phyloP scores from a whole-genome alignment of 2,797 vertebrate species.

The Pampus argenteus region DNA sequence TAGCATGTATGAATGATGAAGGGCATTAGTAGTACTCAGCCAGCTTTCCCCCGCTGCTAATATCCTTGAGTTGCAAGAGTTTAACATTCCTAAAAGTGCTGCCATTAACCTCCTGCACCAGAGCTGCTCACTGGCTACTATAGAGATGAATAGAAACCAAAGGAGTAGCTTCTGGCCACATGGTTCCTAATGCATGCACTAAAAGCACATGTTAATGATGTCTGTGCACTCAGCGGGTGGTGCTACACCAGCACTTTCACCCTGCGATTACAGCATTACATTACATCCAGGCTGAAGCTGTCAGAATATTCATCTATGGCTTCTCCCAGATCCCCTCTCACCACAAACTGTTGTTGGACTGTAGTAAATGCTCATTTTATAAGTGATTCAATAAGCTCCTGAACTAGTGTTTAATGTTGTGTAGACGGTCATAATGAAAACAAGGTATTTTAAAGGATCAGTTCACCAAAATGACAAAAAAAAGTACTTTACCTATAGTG shows the following conservation, averaged over 20 bases:
- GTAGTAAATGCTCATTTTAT: background rate
- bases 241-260: background rate
- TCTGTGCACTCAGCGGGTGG: background rate
- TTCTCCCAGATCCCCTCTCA: background rate
- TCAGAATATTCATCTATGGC: background rate
- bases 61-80: slow-evolving; percentile 50
- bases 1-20: slow-evolving; percentile 48
- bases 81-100: slow-evolving; percentile 70
- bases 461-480: background rate
- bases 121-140: slow-evolving; percentile 13
- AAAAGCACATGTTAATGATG: slow-evolving; percentile 35
- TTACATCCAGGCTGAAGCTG: background rate
- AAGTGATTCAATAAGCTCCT: background rate
- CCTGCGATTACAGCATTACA: background rate
- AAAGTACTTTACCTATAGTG: background rate
- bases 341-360: background rate
- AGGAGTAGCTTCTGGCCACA: slow-evolving; percentile 4
- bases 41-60: slow-evolving; percentile 52
- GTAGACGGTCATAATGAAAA: background rate
- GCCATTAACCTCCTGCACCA: slow-evolving; percentile 63
- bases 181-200: slow-evolving; percentile 44
- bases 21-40: slow-evolving; percentile 70
- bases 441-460: background rate
- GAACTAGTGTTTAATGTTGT: background rate
- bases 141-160: slow-evolving; percentile 8